These are phyloP conservation scores for Halesus radiatus DNA, from an alignment of 1,140 invertebrate genomes.

Conservation along the genomic window DNA sequence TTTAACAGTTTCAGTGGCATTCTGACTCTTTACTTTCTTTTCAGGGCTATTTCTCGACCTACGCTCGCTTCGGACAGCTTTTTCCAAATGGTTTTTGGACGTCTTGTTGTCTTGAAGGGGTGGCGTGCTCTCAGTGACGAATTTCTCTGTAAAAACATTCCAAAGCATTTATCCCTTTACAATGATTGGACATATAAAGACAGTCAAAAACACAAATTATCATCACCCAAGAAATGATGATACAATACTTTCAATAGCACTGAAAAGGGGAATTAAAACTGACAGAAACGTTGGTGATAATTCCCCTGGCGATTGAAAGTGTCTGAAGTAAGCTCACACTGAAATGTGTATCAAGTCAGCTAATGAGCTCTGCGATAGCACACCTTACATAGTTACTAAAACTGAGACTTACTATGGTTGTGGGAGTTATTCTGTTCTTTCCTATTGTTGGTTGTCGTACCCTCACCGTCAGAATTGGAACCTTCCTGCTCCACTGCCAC, in stretches of 20 bases:
- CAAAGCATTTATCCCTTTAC: conserved; percentile 47
- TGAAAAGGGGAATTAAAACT: too few relatives aligned
- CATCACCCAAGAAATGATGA: conserved; percentile 14
- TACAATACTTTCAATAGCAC: neutral
- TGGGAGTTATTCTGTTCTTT: conserved; percentile 54
- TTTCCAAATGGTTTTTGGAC: conserved; percentile 7
- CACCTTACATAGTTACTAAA: conserved; percentile 34
- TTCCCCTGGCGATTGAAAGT: too few relatives aligned
- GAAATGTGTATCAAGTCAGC: neutral
- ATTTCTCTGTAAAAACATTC: conserved; percentile 54
- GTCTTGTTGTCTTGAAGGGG: conserved; percentile 33
- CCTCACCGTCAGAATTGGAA: conserved; percentile 55
- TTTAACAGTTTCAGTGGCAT: conserved; percentile 28
- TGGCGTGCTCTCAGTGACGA: conserved; percentile 37
- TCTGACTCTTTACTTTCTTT: conserved; percentile 38
- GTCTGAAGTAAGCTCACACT: too few relatives aligned
- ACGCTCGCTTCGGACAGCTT: neutral
- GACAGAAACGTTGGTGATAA: too few relatives aligned
- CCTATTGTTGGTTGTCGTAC: conserved; percentile 54
- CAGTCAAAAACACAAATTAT: neutral
- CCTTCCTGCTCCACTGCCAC: conserved; percentile 29
- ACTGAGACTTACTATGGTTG: conserved; percentile 54
- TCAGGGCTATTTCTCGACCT: conserved; percentile 40
- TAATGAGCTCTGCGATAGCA: neutral
- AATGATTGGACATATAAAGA: neutral